phyloP scores from a whole-genome alignment of 2,888 invertebrate species.

The Habrosyne pyritoides region DNA sequence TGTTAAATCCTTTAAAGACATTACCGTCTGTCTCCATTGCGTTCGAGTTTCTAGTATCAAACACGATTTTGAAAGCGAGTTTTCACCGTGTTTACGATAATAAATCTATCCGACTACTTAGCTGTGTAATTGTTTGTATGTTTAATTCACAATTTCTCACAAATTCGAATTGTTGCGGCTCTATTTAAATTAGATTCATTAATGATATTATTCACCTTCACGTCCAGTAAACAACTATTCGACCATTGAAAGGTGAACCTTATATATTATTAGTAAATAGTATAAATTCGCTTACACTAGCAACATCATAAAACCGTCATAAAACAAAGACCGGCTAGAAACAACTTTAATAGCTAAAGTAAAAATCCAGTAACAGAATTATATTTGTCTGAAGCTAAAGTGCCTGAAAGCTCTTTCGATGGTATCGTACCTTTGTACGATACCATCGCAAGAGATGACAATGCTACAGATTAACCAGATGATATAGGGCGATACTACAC shows the following conservation, averaged over 20 bases:
- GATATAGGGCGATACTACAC: not conserved
- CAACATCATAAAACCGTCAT: too few relatives aligned
- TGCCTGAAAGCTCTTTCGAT: not conserved
- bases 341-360: too few relatives aligned
- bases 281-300: too few relatives aligned
- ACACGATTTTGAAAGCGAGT: slow-evolving; percentile 73
- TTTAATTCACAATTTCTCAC: slow-evolving; percentile 19
- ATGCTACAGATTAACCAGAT: not conserved
- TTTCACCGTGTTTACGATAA: slow-evolving; percentile 58
- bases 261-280: too few relatives aligned
- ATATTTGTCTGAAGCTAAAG: not conserved
- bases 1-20: slow-evolving; percentile 15
- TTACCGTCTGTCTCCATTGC: slow-evolving; percentile 56
- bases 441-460: not conserved
- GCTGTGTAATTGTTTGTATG: slow-evolving; percentile 42
- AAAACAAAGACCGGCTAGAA: too few relatives aligned
- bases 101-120: slow-evolving; percentile 58
- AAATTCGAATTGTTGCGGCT: not conserved
- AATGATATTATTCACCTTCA: not conserved
- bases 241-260: not conserved
- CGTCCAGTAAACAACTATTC: not conserved
- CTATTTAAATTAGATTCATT: not conserved
- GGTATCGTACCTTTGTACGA: too few relatives aligned
- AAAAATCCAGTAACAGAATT: too few relatives aligned
- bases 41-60: slow-evolving; percentile 61